phyloP scores from a whole-genome alignment of 2,113 vertebrate genomes.

The Trinectes maculatus region DNA sequence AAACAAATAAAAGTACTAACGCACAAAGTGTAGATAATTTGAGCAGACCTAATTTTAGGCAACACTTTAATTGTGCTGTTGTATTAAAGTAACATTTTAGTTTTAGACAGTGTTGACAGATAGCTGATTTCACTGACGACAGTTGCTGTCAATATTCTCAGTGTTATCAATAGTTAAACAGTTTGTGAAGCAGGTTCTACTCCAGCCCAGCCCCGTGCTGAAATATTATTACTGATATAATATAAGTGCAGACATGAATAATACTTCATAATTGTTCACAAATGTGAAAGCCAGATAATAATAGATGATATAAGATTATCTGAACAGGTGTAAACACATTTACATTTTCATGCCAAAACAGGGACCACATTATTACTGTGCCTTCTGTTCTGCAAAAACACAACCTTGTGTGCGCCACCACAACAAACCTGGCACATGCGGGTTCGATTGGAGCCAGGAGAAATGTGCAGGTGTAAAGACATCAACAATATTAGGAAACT shows the following conservation, averaged over 20 bases:
- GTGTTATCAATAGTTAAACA: not conserved
- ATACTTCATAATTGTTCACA: not conserved
- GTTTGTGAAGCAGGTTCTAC: not conserved
- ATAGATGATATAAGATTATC: not conserved
- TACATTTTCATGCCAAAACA: constrained; percentile 4
- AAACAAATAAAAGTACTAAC: not conserved
- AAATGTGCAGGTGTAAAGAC: constrained; percentile 13
- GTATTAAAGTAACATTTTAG: too few species aligned
- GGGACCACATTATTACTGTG: constrained; percentile 1
- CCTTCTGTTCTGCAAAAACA: constrained; percentile 19
- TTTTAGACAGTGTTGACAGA: constrained; percentile 8
- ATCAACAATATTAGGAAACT: not conserved
- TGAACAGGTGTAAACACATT: constrained; percentile 8
- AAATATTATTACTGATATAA: too few species aligned
- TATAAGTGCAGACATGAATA: not conserved
- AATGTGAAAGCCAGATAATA: not conserved
- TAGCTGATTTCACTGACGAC: not conserved
- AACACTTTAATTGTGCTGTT: not conserved
- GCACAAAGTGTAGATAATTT: not conserved
- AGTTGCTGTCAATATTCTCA: not conserved
- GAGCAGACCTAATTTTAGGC: not conserved
- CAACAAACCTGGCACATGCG: constrained; percentile 4
- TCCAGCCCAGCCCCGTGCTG: not conserved
- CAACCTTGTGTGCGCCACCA: not conserved
- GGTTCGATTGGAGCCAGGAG: not conserved